Base-by-base conservation (phyloP, 2,888 invertebrate species). In the Acronicta leporina region DNA sequence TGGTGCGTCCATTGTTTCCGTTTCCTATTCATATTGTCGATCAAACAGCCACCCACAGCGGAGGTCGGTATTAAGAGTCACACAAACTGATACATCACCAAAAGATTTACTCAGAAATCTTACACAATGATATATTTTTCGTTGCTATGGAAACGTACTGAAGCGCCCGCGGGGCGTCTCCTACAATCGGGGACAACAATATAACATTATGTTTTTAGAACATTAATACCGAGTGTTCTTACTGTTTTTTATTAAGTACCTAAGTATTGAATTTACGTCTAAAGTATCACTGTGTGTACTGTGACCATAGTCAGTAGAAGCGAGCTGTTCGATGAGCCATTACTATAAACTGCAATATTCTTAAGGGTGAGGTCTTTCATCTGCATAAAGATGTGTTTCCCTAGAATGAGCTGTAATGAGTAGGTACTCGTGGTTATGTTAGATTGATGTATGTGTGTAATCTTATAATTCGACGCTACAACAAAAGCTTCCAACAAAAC, bases 141-240 rank as follows among this genome's bases (percentile, higher is more conserved):
- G 47, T 59, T 43, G 15, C 55, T 35, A 63, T 63, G 53, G n/a
- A 48, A 59, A 71, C 60, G 13, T 67, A 59, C 57, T 20, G n/a
- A 64, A 57, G 27, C 48, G 47, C 56, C 15, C n/a, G 41, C 35
- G 11, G 14, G 52, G 16, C 25, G 16, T 13, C 40, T 14, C n/a
- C 11, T 5, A 7, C 40, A 50, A 54, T 63, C 46, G 54, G 11
- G 13, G 2, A 38, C 20, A 20, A 20, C 20, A 20, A 62, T 48
- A 51, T 53, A n/a, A 14, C 47, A 7, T 15, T 43, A 56, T 42
- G 33, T 47, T 53, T 40, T 4, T 7, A 33, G 35, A 49, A 35
- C 7, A 30, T 48, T 49, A 53, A 42, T 25, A 16, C 10, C 5
- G 15, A 9, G 16, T 59, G 38, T 41, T 35, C 25, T 60, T 38